Base-by-base conservation (phyloP, 37 sponge, comb jelly and placozoan species). In the Amphimedon queenslandica region DNA sequence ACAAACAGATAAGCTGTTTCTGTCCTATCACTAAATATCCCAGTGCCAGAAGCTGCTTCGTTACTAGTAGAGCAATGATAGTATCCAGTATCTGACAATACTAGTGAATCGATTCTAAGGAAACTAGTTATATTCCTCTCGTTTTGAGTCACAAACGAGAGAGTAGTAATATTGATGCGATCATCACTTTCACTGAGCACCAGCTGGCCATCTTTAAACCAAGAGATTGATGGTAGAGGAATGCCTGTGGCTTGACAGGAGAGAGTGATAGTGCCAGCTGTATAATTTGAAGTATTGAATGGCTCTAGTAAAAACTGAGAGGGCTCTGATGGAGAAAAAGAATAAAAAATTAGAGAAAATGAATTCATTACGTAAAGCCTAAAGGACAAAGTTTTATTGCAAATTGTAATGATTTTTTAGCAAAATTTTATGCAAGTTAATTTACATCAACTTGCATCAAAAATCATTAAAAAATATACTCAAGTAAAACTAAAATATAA, bases 41-140 rank as follows among this genome's bases (percentile, higher is more conserved):
- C 27, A 60, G 61, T 25, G 8, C 61, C 61, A 25, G 28, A 6
- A 60, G 61, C 61, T 25, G 24, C 61, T 25, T 13, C 24, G 28
- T 60, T 60, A 60, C 61, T 60, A 60, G 61, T n/a, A n/a, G 21
- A 13, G 21, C 61, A 60, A 25, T 60, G 61, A 60, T 60, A 60
- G 61, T 25, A 11, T 60, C 24, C 61, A 25, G 61, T 60, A n/a
- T 60, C 61, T 11, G 61, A 60, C 5, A 60, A 6, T 25, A n/a
- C 27, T 60, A 60, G 28, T 6, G 8, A 6, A 25, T 13, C 21
- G 28, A 60, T 60, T 11, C 24, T 60, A 13, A 60, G 28, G 8
- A 60, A 13, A 60, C 61, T 60, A n/a, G 61, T 60, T n/a, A n/a
- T 60, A n/a, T 60, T 60, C 21, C 61, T 60, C 61, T 60, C 27